These are phyloP conservation scores for Enteromius trimaculatus DNA, from an alignment of 2,797 vertebrate genomes.

Conservation along the genomic window DNA sequence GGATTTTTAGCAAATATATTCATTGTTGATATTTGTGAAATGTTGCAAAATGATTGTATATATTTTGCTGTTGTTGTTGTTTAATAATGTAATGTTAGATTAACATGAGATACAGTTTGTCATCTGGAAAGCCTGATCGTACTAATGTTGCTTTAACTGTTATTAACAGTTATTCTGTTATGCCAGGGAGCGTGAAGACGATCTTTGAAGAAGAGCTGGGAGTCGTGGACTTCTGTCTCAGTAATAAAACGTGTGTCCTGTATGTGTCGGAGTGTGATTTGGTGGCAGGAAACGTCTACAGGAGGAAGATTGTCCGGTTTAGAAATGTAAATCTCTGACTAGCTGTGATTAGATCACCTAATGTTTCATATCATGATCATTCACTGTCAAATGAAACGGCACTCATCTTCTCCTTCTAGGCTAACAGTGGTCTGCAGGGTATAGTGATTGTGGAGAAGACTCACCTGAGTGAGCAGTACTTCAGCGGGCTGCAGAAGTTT, in stretches of 20 bases:
- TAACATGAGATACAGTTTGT: not conserved
- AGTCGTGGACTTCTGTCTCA: conserved; percentile 87
- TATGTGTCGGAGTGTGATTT: conserved; percentile 89
- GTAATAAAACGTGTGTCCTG: conserved; percentile 83
- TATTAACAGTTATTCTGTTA: not conserved
- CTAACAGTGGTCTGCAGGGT: conserved; percentile 74
- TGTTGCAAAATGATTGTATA: too few species aligned
- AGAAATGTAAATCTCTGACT: conserved; percentile 82
- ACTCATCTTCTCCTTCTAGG: conserved; percentile 67
- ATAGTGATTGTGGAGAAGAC: conserved; percentile 88
- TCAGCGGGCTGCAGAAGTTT: conserved; percentile 84
- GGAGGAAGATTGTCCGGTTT: conserved; percentile 85
- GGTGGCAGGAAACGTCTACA: conserved; percentile 84
- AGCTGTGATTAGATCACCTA: fast-evolving
- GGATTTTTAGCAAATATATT: too few species aligned
- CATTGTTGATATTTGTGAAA: too few species aligned
- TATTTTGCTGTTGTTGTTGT: too few species aligned
- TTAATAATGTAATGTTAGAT: not conserved
- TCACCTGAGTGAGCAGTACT: conserved; percentile 85
- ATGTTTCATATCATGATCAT: not conserved
- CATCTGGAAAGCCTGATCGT: not conserved
- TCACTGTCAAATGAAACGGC: not conserved
- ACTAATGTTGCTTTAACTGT: not conserved
- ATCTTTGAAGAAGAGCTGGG: conserved; percentile 84
- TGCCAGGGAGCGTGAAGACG: conserved; percentile 77